Percentiles rank a stretch among this genome's conserved stretches.
Conservation (phyloP, 2,797 vertebrate genomes). For the Calcarius lapponicus region DNA sequence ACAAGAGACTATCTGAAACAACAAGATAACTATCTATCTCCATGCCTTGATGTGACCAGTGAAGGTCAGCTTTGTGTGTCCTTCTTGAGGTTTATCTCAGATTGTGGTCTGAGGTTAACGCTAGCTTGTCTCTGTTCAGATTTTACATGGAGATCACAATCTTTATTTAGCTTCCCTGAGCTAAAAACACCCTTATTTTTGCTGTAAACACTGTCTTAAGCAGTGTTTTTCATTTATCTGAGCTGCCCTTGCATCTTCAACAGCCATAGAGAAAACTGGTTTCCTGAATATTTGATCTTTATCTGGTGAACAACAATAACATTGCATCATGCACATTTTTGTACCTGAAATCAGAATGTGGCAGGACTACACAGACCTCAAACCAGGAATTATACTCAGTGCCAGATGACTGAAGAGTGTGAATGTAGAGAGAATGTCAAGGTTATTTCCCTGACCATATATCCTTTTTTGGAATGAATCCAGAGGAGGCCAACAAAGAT, state of each 20-base stretch:
- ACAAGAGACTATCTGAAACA: background rate
- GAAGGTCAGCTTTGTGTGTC: conserved; percentile 9
- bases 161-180: background rate
- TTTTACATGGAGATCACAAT: conserved; percentile 37
- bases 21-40: conserved; percentile 20
- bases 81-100: conserved; percentile 13
- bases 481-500: background rate
- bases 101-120: conserved; percentile 1
- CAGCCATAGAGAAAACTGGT: background rate
- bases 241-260: background rate
- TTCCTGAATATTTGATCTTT: background rate
- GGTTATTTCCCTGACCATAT: background rate
- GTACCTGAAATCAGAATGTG: background rate
- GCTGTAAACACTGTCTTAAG: background rate
- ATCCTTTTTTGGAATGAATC: background rate
- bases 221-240: background rate
- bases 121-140: background rate
- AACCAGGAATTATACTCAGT: background rate
- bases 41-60: background rate
- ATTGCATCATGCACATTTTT: background rate
- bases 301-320: background rate
- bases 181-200: background rate
- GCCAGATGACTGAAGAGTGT: background rate
- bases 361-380: background rate
- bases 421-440: background rate